Evolutionary conservation across 1,140 invertebrate genomes (phyloP).

Genomic region (Apis dorsata): DNA sequence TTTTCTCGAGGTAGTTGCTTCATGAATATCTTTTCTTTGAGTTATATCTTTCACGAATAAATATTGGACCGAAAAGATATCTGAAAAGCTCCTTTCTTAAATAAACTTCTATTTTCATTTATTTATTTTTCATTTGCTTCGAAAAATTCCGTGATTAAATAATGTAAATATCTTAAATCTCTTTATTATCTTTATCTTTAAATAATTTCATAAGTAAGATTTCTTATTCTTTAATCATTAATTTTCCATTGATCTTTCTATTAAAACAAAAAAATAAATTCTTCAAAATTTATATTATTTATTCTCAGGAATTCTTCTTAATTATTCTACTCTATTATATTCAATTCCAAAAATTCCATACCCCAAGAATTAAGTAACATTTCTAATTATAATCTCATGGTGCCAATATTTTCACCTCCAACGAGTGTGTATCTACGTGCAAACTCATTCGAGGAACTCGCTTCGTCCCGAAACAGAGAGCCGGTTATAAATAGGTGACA

Average conservation of each 20-base stretch:
- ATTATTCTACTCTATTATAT: too few species aligned
- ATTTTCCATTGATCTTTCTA: too few species aligned
- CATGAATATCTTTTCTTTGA: not conserved
- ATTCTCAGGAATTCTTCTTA: too few species aligned
- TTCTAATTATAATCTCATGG: not conserved
- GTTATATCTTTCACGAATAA: not conserved
- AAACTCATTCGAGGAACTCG: constrained; percentile 49
- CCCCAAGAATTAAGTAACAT: not conserved
- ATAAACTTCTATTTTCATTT: too few species aligned
- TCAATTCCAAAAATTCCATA: too few species aligned
- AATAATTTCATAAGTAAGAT: not conserved
- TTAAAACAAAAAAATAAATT: too few species aligned
- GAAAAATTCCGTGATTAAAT: not conserved
- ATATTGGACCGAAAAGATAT: not conserved
- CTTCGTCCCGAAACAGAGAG: constrained; percentile 62
- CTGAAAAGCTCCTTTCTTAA: not conserved
- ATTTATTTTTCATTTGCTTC: not conserved
- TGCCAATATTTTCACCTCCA: not conserved
- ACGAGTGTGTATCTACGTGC: not conserved
- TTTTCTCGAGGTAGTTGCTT: not conserved
- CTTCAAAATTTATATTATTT: too few species aligned
- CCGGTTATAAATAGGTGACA: constrained; percentile 64
- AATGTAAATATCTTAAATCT: not conserved
- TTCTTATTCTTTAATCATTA: not conserved
- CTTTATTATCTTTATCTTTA: not conserved